Evolutionary conservation across 53 echinoderm and acorn worm species (phyloP), one percentile per base, ranked within the genome.

Genomic region (Echinarachnius parma): DNA sequence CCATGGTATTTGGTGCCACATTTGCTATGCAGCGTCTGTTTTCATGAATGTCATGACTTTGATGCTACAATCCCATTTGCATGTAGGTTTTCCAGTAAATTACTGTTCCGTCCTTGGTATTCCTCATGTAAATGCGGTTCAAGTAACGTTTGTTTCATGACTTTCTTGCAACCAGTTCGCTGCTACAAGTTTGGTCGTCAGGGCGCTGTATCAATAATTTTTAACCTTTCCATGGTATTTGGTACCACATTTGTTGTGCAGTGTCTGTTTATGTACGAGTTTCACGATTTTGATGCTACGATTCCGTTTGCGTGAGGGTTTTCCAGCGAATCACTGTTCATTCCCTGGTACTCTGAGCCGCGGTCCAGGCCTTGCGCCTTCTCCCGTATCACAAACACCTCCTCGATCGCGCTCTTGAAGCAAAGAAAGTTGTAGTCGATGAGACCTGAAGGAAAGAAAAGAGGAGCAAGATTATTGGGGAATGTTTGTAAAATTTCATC

Each of bases 371-470:
- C 84, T 25, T 87, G 82, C 11, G 83, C 75, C 47, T 96, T 91
- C 60, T 83, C 83, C 33, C 96, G 45, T 5, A 96, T 82, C 46
- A 88, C 96, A 79, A 96, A 96, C 22, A 96, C 88, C 60, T 96
- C 88, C 57, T 96, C 90, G n/a, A 96, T 96, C 33, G 96, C 96
- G 34, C 78, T 91, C 82, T 96, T 96, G 84, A 96, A 96, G 72
- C 96, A 96, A 13, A 90, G 87, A 74, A 96, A 96, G 77, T 96
- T 96, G 88, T 96, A 96, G 78, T 96, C 96, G 7, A 96, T 96
- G 59, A 96, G 67, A 66, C 96, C 96, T 96, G 83, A n/a, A 37
- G 42, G 21, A 31, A 42, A 66, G 3, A 75, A 28, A 53, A n/a
- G n/a, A n/a, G n/a, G n/a, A n/a, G n/a, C n/a, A n/a, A n/a, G n/a